Conservation (phyloP, 2,797 vertebrate genomes). For the Rhabdomys pumilio region DNA sequence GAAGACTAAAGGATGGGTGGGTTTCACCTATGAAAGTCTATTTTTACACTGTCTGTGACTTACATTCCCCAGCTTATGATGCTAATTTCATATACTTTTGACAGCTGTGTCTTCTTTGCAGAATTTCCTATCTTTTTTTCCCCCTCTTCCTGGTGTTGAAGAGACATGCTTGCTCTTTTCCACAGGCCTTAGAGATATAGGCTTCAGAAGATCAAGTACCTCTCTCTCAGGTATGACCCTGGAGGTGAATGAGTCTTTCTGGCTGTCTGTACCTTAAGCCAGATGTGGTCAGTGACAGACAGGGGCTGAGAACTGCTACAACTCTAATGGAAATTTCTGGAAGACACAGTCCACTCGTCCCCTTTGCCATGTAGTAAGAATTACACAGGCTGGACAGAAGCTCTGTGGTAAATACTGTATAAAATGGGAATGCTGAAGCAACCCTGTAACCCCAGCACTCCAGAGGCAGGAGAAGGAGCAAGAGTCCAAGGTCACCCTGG, state of each 20-base stretch:
- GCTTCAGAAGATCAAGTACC: background rate
- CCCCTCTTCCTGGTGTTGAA: background rate
- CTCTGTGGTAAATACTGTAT: background rate
- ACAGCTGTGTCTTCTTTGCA: conserved; percentile 56
- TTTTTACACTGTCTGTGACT: conserved; percentile 73
- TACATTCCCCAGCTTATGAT: conserved; percentile 48
- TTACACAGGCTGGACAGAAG: background rate
- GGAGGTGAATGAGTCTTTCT: accelerated
- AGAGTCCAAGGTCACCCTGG: background rate
- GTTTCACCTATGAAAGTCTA: conserved; percentile 61
- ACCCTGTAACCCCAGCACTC: background rate
- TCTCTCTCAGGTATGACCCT: background rate
- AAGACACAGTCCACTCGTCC: background rate
- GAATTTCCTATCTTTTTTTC: background rate
- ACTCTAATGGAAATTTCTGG: background rate
- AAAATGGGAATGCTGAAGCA: background rate
- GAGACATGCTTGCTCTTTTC: background rate
- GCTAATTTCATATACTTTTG: conserved; percentile 69
- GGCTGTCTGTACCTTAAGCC: background rate
- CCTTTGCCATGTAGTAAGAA: background rate
- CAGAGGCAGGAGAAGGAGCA: background rate
- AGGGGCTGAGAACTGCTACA: background rate
- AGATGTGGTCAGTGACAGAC: background rate
- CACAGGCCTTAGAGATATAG: background rate
- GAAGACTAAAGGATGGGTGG: background rate